Evolutionary conservation across 2,888 invertebrate species (phyloP).

Genomic region (Zaprionus lineosus): DNA sequence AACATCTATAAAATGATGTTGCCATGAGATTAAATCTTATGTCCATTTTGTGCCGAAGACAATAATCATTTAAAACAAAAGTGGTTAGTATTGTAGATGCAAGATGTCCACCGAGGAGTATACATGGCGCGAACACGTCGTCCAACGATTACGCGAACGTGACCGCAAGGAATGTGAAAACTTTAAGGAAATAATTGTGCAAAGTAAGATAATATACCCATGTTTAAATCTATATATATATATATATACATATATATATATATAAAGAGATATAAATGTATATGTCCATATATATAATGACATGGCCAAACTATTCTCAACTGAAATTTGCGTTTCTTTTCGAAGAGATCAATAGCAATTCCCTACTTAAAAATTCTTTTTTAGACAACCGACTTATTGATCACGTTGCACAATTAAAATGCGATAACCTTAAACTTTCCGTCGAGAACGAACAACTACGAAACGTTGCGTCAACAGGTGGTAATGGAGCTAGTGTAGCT

Average conservation of each 20-base stretch:
- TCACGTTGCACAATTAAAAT: conserved; percentile 89
- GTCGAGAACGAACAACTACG: conserved; percentile 93
- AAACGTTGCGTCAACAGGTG: conserved; percentile 84
- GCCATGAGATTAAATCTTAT: too few species aligned
- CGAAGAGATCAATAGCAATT: too few species aligned
- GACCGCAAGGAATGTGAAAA: conserved; percentile 89
- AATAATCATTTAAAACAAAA: conserved; percentile 2
- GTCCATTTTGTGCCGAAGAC: too few species aligned
- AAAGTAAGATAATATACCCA: conserved; percentile 92
- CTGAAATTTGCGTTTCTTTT: too few species aligned
- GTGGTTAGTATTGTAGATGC: conserved; percentile 4
- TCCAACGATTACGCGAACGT: conserved; percentile 88
- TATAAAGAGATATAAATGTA: background rate
- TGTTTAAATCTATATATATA: too few species aligned
- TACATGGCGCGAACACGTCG: conserved; percentile 88
- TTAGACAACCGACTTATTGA: conserved; percentile 94
- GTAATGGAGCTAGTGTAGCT: conserved; percentile 84
- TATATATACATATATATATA: background rate
- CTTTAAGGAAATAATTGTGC: conserved; percentile 90
- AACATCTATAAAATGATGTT: too few species aligned
- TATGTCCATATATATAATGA: too few species aligned
- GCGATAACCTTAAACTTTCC: conserved; percentile 92
- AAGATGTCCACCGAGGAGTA: conserved; percentile 80
- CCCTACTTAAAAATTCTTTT: too few species aligned
- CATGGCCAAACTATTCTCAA: too few species aligned